phyloP scores from a whole-genome alignment of 1,140 invertebrate species.

The Pseudomyrmex sp. region DNA sequence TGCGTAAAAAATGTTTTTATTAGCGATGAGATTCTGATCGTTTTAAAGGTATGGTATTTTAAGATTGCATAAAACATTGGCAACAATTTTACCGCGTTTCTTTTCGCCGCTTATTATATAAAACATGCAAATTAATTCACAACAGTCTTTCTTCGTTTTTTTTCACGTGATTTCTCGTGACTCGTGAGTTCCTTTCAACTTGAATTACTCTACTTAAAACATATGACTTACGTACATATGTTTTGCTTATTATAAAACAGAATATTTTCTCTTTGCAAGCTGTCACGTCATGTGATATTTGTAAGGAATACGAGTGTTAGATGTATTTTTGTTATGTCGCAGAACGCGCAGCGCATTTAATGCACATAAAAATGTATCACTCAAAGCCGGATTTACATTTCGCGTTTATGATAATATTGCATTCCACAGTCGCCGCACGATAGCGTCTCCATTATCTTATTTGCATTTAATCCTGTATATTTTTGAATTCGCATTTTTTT shows the following conservation, averaged over 20 bases:
- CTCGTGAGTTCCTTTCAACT: background rate
- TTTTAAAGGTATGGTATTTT: background rate
- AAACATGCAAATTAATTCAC: conserved; percentile 8
- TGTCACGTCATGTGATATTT: background rate
- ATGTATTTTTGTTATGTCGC: background rate
- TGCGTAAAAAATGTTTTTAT: no score
- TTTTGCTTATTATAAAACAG: background rate
- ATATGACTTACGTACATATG: background rate
- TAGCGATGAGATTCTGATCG: no score
- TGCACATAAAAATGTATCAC: conserved; percentile 1
- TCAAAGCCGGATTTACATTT: conserved; percentile 14
- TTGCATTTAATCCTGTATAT: background rate
- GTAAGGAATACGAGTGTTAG: background rate
- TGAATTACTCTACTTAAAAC: conserved; percentile 11
- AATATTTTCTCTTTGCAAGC: background rate
- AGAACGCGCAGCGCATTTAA: background rate
- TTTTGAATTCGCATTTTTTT: background rate
- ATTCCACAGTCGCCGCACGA: background rate
- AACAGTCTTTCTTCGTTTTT: background rate
- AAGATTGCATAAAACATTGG: background rate
- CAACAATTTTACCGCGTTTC: background rate
- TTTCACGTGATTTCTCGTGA: background rate
- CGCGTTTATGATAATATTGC: conserved; percentile 19
- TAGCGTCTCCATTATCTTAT: conserved; percentile 6
- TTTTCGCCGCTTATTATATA: background rate